Evolutionary conservation across 1,140 invertebrate species (phyloP).

Genomic region (Steinernema feltiae): DNA sequence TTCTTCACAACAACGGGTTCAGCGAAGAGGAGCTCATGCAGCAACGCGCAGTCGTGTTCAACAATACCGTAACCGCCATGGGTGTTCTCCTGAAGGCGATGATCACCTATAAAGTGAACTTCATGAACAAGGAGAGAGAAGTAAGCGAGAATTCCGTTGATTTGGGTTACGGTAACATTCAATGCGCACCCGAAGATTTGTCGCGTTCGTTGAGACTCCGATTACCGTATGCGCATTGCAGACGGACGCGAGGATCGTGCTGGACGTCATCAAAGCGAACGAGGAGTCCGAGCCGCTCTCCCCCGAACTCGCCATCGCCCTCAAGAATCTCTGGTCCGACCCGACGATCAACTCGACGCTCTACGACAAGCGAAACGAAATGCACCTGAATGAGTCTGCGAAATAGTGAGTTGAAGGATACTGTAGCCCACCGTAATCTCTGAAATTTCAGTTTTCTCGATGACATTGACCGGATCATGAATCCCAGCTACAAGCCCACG

Average conservation of each 20-base stretch:
- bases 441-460: slow-evolving; percentile 68
- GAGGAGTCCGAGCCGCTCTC: slow-evolving; percentile 54
- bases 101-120: slow-evolving; percentile 22
- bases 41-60: slow-evolving; percentile 82
- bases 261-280: slow-evolving; percentile 51
- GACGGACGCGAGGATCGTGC: slow-evolving; percentile 30
- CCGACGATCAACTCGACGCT: slow-evolving; percentile 56
- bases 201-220: slow-evolving; percentile 22
- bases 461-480: slow-evolving; percentile 87
- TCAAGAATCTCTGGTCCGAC: slow-evolving; percentile 59
- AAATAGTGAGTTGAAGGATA: slow-evolving; percentile 66
- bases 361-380: slow-evolving; percentile 60
- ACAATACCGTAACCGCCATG: slow-evolving; percentile 66
- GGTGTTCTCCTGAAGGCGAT: slow-evolving; percentile 30
- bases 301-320: slow-evolving; percentile 44
- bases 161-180: too few species aligned
- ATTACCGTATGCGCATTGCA: slow-evolving; percentile 17
- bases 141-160: slow-evolving; percentile 2
- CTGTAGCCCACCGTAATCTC: slow-evolving; percentile 85
- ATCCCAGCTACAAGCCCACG: slow-evolving; percentile 82
- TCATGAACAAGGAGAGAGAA: slow-evolving; percentile 26
- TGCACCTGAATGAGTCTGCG: slow-evolving; percentile 61
- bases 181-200: too few species aligned
- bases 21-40: slow-evolving; percentile 82
- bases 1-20: slow-evolving; percentile 87